Evolutionary conservation across 2,113 vertebrate species (phyloP), one percentile per base, ranked within the genome.

Genomic region (Balaeniceps rex): DNA sequence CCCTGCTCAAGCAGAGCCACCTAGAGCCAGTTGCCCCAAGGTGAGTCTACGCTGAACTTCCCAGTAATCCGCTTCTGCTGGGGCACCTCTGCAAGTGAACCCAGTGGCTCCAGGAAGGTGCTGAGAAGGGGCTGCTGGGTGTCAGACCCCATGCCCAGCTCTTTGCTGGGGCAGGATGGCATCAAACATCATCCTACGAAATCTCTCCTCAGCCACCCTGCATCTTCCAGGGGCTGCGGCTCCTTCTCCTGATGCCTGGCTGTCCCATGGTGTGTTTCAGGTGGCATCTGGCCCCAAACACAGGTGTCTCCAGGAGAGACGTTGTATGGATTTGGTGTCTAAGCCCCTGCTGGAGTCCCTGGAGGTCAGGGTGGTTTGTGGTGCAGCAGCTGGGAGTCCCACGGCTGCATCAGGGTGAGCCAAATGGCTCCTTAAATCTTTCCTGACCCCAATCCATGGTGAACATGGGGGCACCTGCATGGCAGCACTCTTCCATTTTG

Each of bases 291-390:
- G 23, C 36, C 52, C 34, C 70, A 47, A 65, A 66, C 15, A 13
- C 51, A 57, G 9, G 12, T 7, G 4, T 38, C 33, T 79, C 29
- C 52, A 34, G 42, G 34, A 49, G 17, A 42, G 28, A 76, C 2
- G 2, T 12, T 33, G 10, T 17, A 15, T 4, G 11, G 29, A 17
- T 86, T 66, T 83, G 76, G 26, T 52, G 26, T 33, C 0, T 0
- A 79, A 86, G 49, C 5, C 71, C 23, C 57, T n/a, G 61, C 40
- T 66, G 40, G 52, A 19, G 55, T 70, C 18, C 29, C 36, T 79
- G 46, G 34, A 71, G 23, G 17, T 70, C 34, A 12, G 55, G n/a
- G 26, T 21, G 47, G 33, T 34, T 12, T 8, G 3, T 3, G 18
- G 15, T 29, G 24, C 42, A 88, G 70, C 10, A 17, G 7, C 18